These are phyloP conservation scores for Perdita meconis DNA, from an alignment of 2,888 invertebrate species.

Conservation along the genomic window DNA sequence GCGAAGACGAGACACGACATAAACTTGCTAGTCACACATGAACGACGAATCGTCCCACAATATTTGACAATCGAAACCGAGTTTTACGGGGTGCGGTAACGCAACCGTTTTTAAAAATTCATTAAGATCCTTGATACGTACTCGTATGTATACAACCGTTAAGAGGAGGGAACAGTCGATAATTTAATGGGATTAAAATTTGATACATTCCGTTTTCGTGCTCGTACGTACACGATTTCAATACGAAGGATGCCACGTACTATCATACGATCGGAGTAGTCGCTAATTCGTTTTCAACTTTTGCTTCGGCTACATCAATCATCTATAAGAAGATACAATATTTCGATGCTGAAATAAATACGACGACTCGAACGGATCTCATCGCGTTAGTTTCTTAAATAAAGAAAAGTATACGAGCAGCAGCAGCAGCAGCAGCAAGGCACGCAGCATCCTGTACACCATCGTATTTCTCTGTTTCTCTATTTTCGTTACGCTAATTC, in stretches of 20 bases:
- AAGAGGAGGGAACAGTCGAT: conserved; percentile 34
- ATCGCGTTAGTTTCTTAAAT: conserved; percentile 42
- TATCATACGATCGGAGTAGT: conserved; percentile 40
- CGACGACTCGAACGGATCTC: conserved; percentile 34
- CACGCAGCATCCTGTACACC: conserved; percentile 68
- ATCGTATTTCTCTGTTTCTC: conserved; percentile 57
- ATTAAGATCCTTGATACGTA: conserved; percentile 8
- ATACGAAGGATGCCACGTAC: conserved; percentile 52
- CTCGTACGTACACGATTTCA: conserved; percentile 54
- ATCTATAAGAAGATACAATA: conserved; percentile 47
- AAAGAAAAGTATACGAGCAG: conserved; percentile 52
- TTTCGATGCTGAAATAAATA: conserved; percentile 38
- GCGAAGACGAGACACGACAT: conserved; percentile 35
- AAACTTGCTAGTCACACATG: conserved; percentile 39
- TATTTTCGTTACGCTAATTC: conserved; percentile 53
- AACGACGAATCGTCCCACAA: conserved; percentile 28
- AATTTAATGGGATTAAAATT: conserved; percentile 40
- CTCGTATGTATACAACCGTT: conserved; percentile 7
- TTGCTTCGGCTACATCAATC: conserved; percentile 49
- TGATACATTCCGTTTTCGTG: conserved; percentile 36
- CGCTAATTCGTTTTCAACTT: conserved; percentile 39
- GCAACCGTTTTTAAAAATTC: conserved; percentile 23
- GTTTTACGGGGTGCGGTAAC: conserved; percentile 10
- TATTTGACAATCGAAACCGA: conserved; percentile 29
- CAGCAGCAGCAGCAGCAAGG: too few relatives aligned